Base-by-base conservation (phyloP, 1,140 invertebrate species). In the Choristoneura fumiferana region DNA sequence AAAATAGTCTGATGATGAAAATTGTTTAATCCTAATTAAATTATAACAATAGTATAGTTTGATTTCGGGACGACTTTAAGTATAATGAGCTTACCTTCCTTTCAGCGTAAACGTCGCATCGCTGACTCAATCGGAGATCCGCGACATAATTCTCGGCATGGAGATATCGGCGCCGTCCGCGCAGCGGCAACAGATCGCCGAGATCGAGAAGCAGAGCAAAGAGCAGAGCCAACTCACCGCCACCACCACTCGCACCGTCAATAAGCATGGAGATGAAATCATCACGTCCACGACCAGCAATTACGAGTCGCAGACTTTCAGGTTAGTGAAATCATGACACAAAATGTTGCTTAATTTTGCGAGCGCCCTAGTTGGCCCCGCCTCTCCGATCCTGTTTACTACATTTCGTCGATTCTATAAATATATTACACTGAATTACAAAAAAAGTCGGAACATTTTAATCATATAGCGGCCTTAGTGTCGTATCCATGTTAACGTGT, bases 121-220 rank as follows among this genome's bases (percentile, higher is more conserved):
- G 0, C 90, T 99, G 8, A 99, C 98, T 0, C 98, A 99, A 80
- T 99, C 98, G 0, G 98, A 99, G 91, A 99, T 99, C 74, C 94
- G 98, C 60, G 99, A 99, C 84, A 99, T 99, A 61, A 99, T 99
- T 75, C 92, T 99, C 18, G 99, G 99, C 78, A 99, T 99, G 98
- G 99, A 99, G 90, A 99, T 99, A 62, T 98, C 97, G 34, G 98
- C 99, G 0, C 99, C 99, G 0, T 99, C 98, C 0, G 98, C 98
- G 0, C 98, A 99, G 82, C 91, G 99, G 49, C 98, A 99, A 84
- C 98, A 99, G 88, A 99, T 99, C 68, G 98, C 98, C 1, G 99
- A 99, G 89, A 99, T 99, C 73, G 99, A 99, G 86, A 99, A 99
- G 83, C 98, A 99, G 89, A 99, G 98, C 4, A 99, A 99, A 81